These are phyloP conservation scores for Chelonus insularis DNA, from an alignment of 1,140 invertebrate species.

Conservation along the genomic window DNA sequence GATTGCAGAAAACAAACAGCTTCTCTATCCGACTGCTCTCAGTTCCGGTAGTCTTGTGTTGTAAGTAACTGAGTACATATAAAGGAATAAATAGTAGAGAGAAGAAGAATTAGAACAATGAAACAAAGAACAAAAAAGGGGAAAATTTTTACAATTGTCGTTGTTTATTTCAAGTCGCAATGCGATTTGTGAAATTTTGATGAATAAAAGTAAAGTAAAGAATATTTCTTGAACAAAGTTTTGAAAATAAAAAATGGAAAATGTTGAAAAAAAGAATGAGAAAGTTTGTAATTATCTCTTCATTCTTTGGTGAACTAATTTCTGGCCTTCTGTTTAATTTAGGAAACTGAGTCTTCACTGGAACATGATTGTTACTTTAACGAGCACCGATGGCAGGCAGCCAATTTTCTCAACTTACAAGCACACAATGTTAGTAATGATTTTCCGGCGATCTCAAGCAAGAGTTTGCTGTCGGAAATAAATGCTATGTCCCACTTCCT, in stretches of 20 bases:
- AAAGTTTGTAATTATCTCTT: conserved; percentile 24
- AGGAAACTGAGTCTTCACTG: conserved; percentile 5
- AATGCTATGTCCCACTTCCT: conserved; percentile 1
- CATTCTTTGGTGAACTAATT: conserved; percentile 18
- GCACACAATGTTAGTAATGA: conserved; percentile 4
- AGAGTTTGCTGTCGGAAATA: conserved; percentile 11
- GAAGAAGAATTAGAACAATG: too few relatives aligned
- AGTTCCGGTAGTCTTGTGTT: too few relatives aligned
- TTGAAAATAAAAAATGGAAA: background rate
- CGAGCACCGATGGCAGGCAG: conserved; percentile 7
- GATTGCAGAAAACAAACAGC: too few relatives aligned
- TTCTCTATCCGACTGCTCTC: too few relatives aligned
- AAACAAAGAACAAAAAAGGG: too few relatives aligned
- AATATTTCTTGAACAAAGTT: too few relatives aligned
- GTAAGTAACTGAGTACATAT: too few relatives aligned
- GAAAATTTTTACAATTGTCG: too few relatives aligned
- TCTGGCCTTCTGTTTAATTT: conserved; percentile 19
- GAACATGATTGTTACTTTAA: conserved; percentile 9
- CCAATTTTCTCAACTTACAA: conserved; percentile 14
- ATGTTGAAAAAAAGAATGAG: conserved; percentile 6
- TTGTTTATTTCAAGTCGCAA: too few relatives aligned
- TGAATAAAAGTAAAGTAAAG: too few relatives aligned
- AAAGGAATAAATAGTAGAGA: too few relatives aligned
- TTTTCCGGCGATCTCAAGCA: conserved; percentile 10
- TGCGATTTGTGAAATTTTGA: too few relatives aligned